Base-by-base conservation (phyloP, 64 coral and sea anemone genomes). In the Hydrozoanthus tunicans region DNA sequence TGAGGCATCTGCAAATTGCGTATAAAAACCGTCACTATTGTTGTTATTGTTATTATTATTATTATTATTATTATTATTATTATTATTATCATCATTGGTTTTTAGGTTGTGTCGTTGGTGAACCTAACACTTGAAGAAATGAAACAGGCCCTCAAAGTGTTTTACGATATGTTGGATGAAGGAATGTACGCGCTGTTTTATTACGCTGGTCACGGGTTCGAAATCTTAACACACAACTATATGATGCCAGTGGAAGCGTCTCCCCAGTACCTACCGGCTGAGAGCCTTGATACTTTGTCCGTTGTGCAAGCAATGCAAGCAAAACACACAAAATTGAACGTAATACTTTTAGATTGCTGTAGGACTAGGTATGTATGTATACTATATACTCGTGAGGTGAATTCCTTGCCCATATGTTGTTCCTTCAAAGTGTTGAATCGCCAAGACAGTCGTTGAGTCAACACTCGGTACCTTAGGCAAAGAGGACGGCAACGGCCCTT, bases 121-220 rank as follows among this genome's bases (percentile, higher is more conserved):
- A 96, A 99, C 77, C 26, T 99, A 52, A 93, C 89, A 0, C 70
- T 99, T 27, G 1, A n/a, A 20, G 97, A 99, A 81, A 99, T 99
- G 97, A 62, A 82, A 32, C 24, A 89, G 13, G 94, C 97, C 4
- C 65, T 96, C 7, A 15, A 64, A 13, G 24, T 93, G 66, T 99
- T 99, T 27, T 93, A 90, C 15, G 82, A 76, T 8, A 65, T 99
- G 85, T 72, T 99, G 3, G 94, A 94, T 5, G 60, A 93, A 60
- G 94, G 92, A 3, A 95, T 93, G 58, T 99, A 96, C 53, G 97
- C 97, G 23, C 69, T 99, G 51, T 99, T 99, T 62, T 99, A 99
- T 69, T 99, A 96, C 60, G 97, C 94, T 84, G 94, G 94, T 43
- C 94, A 96, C 59, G 97, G 97, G 9, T 99, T 99, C 81, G 90